A percentile compares a stretch with the other conserved stretches of the same genome.
These are phyloP conservation scores for Lota lota DNA, from an alignment of 2,113 vertebrate genomes.

Conservation along the genomic window DNA sequence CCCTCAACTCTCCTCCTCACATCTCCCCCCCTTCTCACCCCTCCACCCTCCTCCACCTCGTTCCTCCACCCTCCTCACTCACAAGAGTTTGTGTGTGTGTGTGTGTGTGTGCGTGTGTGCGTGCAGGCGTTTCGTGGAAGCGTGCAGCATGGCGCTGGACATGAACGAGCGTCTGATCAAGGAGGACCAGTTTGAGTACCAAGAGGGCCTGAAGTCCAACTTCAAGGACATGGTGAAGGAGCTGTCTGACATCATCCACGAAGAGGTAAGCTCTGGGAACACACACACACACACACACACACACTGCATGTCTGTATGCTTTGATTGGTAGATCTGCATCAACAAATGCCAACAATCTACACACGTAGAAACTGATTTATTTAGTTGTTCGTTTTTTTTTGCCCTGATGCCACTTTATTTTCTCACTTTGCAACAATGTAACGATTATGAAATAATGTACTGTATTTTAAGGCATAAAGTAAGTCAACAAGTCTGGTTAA, in stretches of 20 bases:
- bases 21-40: too few species aligned
- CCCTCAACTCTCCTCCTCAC: neutral
- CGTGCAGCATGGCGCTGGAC: conserved; percentile 90
- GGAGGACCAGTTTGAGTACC: conserved; percentile 95
- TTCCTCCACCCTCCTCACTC: too few species aligned
- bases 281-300: neutral
- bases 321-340: too few species aligned
- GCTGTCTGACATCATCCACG: conserved; percentile 93
- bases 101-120: neutral
- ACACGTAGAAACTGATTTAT: too few species aligned
- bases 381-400: too few species aligned
- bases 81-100: neutral
- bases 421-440: too few species aligned
- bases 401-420: too few species aligned
- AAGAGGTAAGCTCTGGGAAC: conserved; percentile 74
- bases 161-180: conserved; percentile 95
- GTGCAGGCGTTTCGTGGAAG: conserved; percentile 87
- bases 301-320: neutral
- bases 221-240: conserved; percentile 98
- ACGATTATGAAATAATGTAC: too few species aligned
- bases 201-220: conserved; percentile 91
- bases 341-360: too few species aligned
- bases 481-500: too few species aligned
- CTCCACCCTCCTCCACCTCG: neutral
- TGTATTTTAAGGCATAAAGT: too few species aligned